Conservation (phyloP, 64 coral and sea anemone genomes). For the Trachythela sp. region DNA sequence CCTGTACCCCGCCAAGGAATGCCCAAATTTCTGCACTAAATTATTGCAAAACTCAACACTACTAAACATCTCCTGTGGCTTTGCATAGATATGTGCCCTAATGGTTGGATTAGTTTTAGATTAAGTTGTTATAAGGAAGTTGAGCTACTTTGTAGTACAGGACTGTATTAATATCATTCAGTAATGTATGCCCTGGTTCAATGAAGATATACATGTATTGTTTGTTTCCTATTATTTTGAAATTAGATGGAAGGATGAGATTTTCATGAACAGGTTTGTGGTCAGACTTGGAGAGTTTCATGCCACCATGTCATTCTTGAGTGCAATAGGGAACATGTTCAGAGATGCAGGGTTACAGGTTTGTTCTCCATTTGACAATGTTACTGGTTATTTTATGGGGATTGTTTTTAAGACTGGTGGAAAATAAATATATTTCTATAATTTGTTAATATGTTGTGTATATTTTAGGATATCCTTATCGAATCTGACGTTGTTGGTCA, state of each 20-base stretch:
- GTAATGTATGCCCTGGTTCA: not conserved
- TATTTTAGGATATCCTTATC: not conserved
- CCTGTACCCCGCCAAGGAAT: no score
- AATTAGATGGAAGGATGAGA: not conserved
- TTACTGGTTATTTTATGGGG: not conserved
- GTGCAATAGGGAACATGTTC: slow-evolving; percentile 8
- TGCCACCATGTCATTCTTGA: not conserved
- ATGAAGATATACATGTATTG: not conserved
- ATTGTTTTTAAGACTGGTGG: not conserved
- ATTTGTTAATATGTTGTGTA: not conserved
- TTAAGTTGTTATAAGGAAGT: no score
- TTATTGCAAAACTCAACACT: no score
- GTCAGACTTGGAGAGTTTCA: slow-evolving; percentile 13
- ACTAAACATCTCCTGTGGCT: no score
- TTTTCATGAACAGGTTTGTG: not conserved
- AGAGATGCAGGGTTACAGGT: slow-evolving; percentile 14
- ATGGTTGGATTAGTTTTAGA: no score
- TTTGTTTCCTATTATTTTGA: not conserved
- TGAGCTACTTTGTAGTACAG: no score
- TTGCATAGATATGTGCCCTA: no score
- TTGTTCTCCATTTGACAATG: not conserved
- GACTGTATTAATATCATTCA: not conserved
- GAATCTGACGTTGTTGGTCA: not conserved
- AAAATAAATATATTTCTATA: not conserved
- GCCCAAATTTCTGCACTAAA: no score